Evolutionary conservation across 2,888 invertebrate genomes (phyloP), one percentile per base, ranked within the genome.

Genomic region (Ischnus inquisitorius): DNA sequence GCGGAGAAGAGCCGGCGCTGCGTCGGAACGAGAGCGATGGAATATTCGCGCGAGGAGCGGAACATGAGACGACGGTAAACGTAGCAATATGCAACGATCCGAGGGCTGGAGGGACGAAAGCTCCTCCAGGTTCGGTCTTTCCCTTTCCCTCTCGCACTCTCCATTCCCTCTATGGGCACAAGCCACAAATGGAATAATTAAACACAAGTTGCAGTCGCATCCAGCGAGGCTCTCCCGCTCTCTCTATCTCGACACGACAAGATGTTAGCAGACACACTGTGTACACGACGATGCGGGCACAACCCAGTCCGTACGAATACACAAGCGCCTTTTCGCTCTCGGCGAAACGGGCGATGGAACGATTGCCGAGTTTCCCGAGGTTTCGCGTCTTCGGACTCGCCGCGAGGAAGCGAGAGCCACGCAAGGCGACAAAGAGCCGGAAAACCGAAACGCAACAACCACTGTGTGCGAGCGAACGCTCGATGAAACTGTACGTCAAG

Each of bases 121-220:
- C 54, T 54, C 22, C 22, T 3, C 1, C 22, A 3, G 54, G 8
- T 34, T 34, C 2, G 34, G 34, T 4, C 34, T 6, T 8, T 34
- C 34, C 8, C 34, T 34, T 8, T 34, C 34, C 8, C 34, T 34
- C 34, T 34, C 34, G 4, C 34, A 6, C 34, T 34, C 34, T 34
- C 34, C 8, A 4, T 34, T 0, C 5, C 8, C 34, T 34, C 4
- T 34, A 4, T 4, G 34, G 5, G 8, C 34, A 34, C 54, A 64
- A 41, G 41, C 71, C 79, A 43, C 81, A 86, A 87, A 85, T 85
- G 85, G 85, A 87, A 86, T 87, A 87, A 87, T 86, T 86, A 86
- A 86, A 86, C 86, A 79, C 80, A 87, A 87, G 83, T 86, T 86
- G 82, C 78, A 76, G 57, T 62, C 51, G 46, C 75, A 71, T 25